Conservation (phyloP, 2,113 vertebrate genomes). For the Emydura subglobosa region DNA sequence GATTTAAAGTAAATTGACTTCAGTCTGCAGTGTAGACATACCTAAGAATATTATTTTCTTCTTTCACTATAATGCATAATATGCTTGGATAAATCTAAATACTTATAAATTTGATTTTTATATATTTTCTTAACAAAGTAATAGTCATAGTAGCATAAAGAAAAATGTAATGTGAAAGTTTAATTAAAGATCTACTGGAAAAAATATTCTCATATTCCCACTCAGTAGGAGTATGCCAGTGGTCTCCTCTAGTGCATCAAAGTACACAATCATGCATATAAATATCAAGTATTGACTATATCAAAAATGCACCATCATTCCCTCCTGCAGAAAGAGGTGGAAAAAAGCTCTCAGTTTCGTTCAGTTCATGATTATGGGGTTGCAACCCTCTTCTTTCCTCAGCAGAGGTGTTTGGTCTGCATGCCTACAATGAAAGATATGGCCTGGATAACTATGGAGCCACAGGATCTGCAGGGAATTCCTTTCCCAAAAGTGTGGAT, state of each 20-base stretch:
- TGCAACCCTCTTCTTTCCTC: not conserved
- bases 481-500: not conserved
- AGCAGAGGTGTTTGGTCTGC: not conserved
- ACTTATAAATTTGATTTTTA: fast-evolving
- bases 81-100: not conserved
- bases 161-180: not conserved
- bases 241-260: not conserved
- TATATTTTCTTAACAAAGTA: not conserved
- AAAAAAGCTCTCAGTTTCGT: not conserved
- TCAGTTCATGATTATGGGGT: not conserved
- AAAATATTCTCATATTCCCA: not conserved
- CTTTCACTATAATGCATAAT: not conserved
- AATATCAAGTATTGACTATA: not conserved
- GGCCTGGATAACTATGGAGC: not conserved
- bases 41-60: not conserved
- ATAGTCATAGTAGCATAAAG: not conserved
- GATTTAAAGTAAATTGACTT: too few relatives aligned
- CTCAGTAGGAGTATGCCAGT: not conserved
- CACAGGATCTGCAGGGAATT: not conserved
- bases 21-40: too few relatives aligned
- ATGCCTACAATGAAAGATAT: not conserved
- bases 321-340: not conserved
- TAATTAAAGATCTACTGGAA: not conserved
- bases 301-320: not conserved
- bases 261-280: not conserved